A percentile compares a stretch with the other conserved stretches of the same genome.
Conservation (phyloP, 2,797 vertebrate species). For the Sebastes hubbsi region DNA sequence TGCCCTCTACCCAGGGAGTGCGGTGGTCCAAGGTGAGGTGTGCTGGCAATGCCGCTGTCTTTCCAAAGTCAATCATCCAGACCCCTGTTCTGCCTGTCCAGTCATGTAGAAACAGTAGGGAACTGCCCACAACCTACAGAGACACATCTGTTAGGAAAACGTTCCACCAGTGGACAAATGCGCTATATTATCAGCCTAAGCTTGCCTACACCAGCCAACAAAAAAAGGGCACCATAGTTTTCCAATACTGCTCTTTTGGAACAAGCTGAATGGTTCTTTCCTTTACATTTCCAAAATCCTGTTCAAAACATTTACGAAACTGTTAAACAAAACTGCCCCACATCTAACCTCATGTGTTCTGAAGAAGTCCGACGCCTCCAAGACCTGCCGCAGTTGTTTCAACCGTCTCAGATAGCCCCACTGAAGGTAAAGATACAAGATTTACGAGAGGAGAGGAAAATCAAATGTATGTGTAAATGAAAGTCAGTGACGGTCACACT, state of each 20-base stretch:
- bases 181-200: neutral
- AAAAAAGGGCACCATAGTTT: neutral
- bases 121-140: slow-evolving; percentile 89
- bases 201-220: neutral
- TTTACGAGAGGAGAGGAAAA: neutral
- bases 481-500: slow-evolving; percentile 18
- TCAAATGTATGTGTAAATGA: neutral
- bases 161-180: neutral
- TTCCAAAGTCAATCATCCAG: slow-evolving; percentile 95
- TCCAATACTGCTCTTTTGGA: neutral
- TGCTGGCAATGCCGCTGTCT: slow-evolving; percentile 80
- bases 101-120: slow-evolving; percentile 89
- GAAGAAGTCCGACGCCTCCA: slow-evolving; percentile 88
- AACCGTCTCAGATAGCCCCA: slow-evolving; percentile 77
- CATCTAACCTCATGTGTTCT: slow-evolving; percentile 85
- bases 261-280: neutral
- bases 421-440: slow-evolving; percentile 60
- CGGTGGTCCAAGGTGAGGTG: slow-evolving; percentile 83
- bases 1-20: slow-evolving; percentile 87
- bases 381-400: slow-evolving; percentile 78
- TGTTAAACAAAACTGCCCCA: neutral
- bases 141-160: neutral
- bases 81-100: slow-evolving; percentile 83
- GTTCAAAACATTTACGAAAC: neutral
- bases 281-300: neutral